Evolutionary conservation across 2,113 vertebrate genomes (phyloP), one percentile per base, ranked within the genome.

Genomic region (Hirundichthys speculiger): DNA sequence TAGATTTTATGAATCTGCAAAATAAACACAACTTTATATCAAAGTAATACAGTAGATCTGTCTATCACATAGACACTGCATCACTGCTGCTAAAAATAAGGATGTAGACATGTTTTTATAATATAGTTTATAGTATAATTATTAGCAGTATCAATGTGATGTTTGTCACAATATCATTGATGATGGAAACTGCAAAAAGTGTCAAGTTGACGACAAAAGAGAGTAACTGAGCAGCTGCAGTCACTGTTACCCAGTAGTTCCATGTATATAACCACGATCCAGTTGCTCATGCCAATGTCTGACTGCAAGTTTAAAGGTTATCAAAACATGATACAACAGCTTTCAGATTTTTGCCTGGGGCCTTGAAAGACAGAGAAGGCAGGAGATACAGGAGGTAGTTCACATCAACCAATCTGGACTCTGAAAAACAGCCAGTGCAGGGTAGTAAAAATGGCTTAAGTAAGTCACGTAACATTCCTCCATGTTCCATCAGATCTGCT

Each of bases 291-390:
- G 12, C 39, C 15, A 46, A 14, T 21, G 43, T 19, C 27, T 48
- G 25, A 39, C 19, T 16, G 15, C 8, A 15, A 9, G 14, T 30
- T 22, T 22, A 39, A n/a, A 54, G 40, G 22, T 59, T 70, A 64
- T 64, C 22, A 54, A 45, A 65, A 46, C 60, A 15, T 1, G 0
- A 13, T 22, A 13, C 21, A 64, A 24, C 53, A 42, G 41, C 20
- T 63, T 53, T 52, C 20, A 59, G 30, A 54, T 76, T 50, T 58
- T 24, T 40, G 48, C 51, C 49, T 11, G 24, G 59, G 27, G 72
- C 47, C 27, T 63, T 15, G 50, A 54, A 27, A 27, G 22, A 7
- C 34, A 19, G 13, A n/a, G 15, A 19, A 54, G 19, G 34, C 16
- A 46, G 40, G 19, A 38, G 34, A 45, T 18, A 41, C 41, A 19